Evolutionary conservation across 92 coral and sea anemone species (phyloP).

Genomic region (Micromussa lordhowensis): DNA sequence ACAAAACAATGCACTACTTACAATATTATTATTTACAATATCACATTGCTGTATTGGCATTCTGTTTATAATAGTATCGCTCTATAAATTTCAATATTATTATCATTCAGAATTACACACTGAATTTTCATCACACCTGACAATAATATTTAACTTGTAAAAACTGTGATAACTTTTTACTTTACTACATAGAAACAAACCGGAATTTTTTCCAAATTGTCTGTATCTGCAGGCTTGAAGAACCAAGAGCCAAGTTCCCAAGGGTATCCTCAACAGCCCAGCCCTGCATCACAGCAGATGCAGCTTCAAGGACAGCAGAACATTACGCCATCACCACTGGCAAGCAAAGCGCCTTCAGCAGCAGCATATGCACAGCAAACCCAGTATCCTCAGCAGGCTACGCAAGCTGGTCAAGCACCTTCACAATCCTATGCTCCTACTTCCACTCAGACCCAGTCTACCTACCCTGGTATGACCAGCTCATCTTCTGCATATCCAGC

Average conservation of each 20-base stretch:
- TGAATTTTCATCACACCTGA: no score
- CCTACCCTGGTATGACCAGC: constrained; percentile 22
- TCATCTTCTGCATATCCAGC: constrained; percentile 35
- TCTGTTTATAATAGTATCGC: no score
- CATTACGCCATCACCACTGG: constrained; percentile 40
- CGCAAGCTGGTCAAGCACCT: constrained; percentile 19
- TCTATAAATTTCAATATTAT: no score
- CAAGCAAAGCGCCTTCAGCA: constrained; percentile 32
- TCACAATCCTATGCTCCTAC: constrained; percentile 53
- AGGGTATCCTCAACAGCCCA: constrained; percentile 67
- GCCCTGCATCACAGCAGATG: constrained; percentile 43
- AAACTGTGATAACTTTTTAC: not conserved
- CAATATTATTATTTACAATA: no score
- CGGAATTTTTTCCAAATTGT: not conserved
- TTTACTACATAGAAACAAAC: not conserved
- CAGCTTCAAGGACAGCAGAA: constrained; percentile 24
- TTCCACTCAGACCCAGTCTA: constrained; percentile 63
- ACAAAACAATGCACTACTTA: no score
- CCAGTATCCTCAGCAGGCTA: constrained; percentile 52
- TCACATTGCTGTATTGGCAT: no score
- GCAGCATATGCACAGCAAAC: constrained; percentile 59
- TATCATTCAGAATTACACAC: no score
- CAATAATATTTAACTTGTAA: no score
- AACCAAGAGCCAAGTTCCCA: constrained; percentile 36
- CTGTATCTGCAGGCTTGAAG: constrained; percentile 9